Evolutionary conservation across 2,888 invertebrate species (phyloP).

Genomic region (Ochropacha duplaris): DNA sequence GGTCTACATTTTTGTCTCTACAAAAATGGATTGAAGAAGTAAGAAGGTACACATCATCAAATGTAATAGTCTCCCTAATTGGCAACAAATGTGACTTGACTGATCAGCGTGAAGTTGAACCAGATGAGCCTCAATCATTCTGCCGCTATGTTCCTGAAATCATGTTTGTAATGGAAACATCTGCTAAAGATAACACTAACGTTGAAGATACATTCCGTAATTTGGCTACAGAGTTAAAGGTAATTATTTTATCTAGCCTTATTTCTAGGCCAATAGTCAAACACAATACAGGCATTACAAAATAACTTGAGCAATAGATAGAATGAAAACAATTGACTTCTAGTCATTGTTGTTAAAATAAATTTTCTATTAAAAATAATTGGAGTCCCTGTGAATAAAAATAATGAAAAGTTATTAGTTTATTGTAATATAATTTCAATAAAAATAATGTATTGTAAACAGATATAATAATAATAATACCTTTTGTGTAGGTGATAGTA

Average conservation of each 20-base stretch:
- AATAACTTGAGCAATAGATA: background rate
- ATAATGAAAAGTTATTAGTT: background rate
- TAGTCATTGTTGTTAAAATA: background rate
- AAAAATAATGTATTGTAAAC: background rate
- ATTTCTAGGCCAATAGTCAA: background rate
- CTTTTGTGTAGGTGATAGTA: no score
- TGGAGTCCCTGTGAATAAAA: background rate
- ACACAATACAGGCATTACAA: background rate
- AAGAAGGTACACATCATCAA: slow-evolving; percentile 95
- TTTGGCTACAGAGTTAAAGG: slow-evolving; percentile 94
- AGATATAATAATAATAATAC: no score
- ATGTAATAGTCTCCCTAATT: slow-evolving; percentile 94
- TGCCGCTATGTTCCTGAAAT: slow-evolving; percentile 94
- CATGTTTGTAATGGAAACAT: slow-evolving; percentile 93
- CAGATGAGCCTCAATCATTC: slow-evolving; percentile 93
- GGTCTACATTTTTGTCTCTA: slow-evolving; percentile 94
- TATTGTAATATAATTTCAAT: background rate
- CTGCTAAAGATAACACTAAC: slow-evolving; percentile 95
- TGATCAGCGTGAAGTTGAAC: slow-evolving; percentile 91
- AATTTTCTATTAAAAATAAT: background rate
- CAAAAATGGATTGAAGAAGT: slow-evolving; percentile 99
- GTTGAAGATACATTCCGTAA: slow-evolving; percentile 94
- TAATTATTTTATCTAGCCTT: slow-evolving; percentile 19
- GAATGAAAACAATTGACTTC: background rate
- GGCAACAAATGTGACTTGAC: slow-evolving; percentile 96